phyloP scores from a whole-genome alignment of 2,797 vertebrate genomes.

The Phylloscopus collybita region DNA sequence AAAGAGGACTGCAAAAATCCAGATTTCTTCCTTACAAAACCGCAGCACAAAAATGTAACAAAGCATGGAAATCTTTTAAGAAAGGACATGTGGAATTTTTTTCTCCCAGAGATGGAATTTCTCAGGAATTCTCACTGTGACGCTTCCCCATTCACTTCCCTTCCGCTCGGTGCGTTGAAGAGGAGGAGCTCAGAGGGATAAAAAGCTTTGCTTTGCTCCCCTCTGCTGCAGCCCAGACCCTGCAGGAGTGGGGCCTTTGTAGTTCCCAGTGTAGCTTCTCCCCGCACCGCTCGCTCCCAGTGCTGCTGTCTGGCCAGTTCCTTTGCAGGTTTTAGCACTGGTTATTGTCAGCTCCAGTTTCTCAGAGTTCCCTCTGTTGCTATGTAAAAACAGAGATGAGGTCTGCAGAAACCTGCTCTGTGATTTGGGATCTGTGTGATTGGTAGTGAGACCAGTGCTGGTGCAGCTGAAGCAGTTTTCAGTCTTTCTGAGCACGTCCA shows the following conservation, averaged over 20 bases:
- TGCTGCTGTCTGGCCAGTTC: not conserved
- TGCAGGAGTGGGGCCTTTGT: slow-evolving; percentile 2
- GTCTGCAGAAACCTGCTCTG: not conserved
- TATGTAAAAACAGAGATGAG: not conserved
- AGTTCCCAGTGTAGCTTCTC: slow-evolving; percentile 20
- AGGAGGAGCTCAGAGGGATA: slow-evolving; percentile 18
- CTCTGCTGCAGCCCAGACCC: not conserved
- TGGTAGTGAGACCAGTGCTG: not conserved
- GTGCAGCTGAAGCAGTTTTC: not conserved
- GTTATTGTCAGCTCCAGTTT: not conserved
- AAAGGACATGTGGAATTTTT: not conserved
- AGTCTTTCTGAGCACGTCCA: not conserved
- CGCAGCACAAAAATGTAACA: not conserved
- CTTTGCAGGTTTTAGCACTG: not conserved
- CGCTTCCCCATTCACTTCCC: not conserved
- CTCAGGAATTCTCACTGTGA: slow-evolving; percentile 19
- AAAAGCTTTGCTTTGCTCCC: slow-evolving; percentile 22
- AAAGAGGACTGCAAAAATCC: not conserved
- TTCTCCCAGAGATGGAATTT: slow-evolving; percentile 11
- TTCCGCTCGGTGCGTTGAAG: not conserved
- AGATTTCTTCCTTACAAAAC: not conserved
- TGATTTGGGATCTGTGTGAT: not conserved
- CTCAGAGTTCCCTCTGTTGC: not conserved
- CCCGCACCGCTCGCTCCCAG: rapidly evolving
- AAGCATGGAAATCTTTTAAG: not conserved